These are phyloP conservation scores for Mus pahari DNA, from an alignment of 2,113 vertebrate genomes.

Conservation along the genomic window DNA sequence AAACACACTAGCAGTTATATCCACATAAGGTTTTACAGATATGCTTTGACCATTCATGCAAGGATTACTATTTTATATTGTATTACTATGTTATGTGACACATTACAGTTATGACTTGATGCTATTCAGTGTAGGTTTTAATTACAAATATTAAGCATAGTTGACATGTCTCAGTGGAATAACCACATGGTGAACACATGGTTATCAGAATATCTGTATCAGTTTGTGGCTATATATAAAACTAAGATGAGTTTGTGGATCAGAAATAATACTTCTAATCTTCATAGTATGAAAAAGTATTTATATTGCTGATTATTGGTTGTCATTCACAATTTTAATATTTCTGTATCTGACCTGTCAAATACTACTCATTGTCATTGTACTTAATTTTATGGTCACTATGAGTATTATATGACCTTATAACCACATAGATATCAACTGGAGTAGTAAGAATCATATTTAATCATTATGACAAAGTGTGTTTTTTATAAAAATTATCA, in stretches of 20 bases:
- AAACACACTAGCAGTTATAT: neutral
- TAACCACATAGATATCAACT: neutral
- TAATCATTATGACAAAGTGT: neutral
- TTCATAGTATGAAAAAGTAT: neutral
- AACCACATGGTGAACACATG: neutral
- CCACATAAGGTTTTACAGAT: neutral
- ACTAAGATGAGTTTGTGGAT: neutral
- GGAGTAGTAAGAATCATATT: neutral
- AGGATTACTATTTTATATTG: neutral
- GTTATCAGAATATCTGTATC: neutral
- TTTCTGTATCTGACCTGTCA: neutral
- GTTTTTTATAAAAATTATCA: slow-evolving; percentile 18
- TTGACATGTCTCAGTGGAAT: neutral
- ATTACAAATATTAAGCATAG: neutral
- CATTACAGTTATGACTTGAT: neutral
- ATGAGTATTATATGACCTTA: neutral
- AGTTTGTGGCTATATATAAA: neutral
- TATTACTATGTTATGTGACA: neutral
- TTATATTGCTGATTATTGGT: neutral
- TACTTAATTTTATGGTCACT: neutral
- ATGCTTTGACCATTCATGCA: neutral
- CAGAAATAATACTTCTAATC: neutral
- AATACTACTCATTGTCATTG: neutral
- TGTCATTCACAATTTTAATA: neutral
- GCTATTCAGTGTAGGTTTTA: neutral